A percentile compares a stretch with the other conserved stretches of the same genome.
Evolutionary conservation across 2,113 vertebrate genomes (phyloP).

Genomic region (Psephotus haematonotus): DNA sequence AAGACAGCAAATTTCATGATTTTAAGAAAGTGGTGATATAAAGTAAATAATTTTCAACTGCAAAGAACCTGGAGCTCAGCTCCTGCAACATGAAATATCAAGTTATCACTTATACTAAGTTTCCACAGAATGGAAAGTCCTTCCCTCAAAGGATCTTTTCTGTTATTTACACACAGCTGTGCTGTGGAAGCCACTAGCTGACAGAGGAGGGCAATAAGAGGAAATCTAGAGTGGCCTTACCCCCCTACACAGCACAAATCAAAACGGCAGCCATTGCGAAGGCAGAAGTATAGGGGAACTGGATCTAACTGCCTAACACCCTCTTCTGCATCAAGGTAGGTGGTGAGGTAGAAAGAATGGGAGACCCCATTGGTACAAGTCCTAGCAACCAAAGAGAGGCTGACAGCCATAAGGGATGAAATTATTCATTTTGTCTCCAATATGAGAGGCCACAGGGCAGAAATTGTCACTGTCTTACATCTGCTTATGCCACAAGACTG

Average conservation of each 20-base stretch:
- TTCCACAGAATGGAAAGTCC: background rate
- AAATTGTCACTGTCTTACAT: background rate
- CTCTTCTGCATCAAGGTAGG: background rate
- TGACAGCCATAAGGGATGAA: background rate
- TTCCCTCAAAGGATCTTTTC: background rate
- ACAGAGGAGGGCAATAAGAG: background rate
- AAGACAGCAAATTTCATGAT: background rate
- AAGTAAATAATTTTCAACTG: background rate
- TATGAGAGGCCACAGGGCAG: background rate
- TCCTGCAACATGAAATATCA: background rate
- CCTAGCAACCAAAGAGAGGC: background rate
- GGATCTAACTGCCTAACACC: background rate
- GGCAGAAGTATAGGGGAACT: background rate
- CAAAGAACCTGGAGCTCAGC: background rate
- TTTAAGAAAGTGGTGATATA: background rate
- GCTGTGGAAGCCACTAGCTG: background rate
- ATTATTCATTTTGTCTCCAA: background rate
- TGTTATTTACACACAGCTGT: background rate
- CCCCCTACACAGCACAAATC: background rate
- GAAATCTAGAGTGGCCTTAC: background rate
- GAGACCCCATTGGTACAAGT: background rate
- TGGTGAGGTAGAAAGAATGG: background rate
- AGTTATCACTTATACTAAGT: background rate
- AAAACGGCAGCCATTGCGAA: background rate
- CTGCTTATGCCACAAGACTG: background rate